phyloP scores from a whole-genome alignment of 2,888 invertebrate genomes.

The Perithous albicinctus region DNA sequence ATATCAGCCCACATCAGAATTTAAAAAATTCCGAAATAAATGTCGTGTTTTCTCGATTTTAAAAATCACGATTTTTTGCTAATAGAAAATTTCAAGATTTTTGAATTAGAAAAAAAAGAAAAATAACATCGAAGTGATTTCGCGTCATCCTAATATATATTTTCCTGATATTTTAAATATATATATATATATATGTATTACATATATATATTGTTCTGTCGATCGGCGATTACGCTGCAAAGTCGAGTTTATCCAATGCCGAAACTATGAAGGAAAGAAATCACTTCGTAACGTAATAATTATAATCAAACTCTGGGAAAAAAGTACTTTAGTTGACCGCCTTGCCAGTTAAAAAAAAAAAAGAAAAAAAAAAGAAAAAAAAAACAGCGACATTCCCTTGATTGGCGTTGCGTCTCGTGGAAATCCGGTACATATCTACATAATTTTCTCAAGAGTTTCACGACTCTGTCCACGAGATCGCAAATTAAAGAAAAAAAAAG shows the following conservation, averaged over 20 bases:
- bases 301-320: constrained; percentile 29
- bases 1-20: too few relatives aligned
- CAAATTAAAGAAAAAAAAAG: not conserved
- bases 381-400: constrained; percentile 21
- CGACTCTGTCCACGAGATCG: constrained; percentile 17
- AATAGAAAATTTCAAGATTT: too few relatives aligned
- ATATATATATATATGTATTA: constrained; percentile 12
- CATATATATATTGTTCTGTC: constrained; percentile 15
- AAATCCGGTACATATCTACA: constrained; percentile 57
- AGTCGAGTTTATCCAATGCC: constrained; percentile 21
- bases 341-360: constrained; percentile 34
- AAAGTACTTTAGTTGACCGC: constrained; percentile 24
- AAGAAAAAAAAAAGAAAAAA: constrained; percentile 6
- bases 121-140: too few relatives aligned
- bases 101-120: too few relatives aligned
- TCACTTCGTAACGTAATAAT: constrained; percentile 10
- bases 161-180: constrained; percentile 51
- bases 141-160: constrained; percentile 21
- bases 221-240: constrained; percentile 19
- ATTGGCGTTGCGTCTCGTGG: constrained; percentile 25
- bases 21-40: too few relatives aligned
- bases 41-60: too few relatives aligned
- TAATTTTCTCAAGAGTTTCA: not conserved
- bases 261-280: constrained; percentile 11
- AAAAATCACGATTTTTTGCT: too few relatives aligned